phyloP scores from a whole-genome alignment of 2,797 vertebrate genomes.

The Sarcophilus harrisii region DNA sequence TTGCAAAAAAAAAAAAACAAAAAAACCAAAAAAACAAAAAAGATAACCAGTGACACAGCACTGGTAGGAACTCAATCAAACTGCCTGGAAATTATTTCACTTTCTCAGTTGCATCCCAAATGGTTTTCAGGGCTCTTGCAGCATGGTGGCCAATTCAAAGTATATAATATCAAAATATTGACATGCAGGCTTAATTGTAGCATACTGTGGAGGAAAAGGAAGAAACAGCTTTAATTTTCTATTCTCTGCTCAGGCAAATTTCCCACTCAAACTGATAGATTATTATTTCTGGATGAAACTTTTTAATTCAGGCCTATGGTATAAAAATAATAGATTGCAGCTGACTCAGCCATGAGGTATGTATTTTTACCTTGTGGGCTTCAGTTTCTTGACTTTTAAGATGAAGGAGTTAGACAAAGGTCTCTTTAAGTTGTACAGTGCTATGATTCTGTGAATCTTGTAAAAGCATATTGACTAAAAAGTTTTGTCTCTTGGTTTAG shows the following conservation, averaged over 20 bases:
- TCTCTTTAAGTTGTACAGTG: constrained; percentile 40
- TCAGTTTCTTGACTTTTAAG: constrained; percentile 28
- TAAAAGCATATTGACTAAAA: not conserved
- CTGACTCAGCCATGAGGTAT: not conserved
- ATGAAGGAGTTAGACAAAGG: constrained; percentile 3
- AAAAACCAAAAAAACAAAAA: constrained; percentile 34
- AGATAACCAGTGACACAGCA: not conserved
- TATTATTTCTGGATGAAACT: constrained; percentile 41
- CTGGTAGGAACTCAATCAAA: constrained; percentile 4
- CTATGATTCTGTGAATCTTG: not conserved
- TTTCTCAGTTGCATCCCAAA: constrained; percentile 57
- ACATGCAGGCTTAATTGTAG: not conserved
- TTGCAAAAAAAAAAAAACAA: constrained; percentile 45
- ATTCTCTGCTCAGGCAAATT: constrained; percentile 22
- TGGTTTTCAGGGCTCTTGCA: constrained; percentile 48
- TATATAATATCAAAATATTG: not conserved
- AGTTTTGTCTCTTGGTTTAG: not conserved
- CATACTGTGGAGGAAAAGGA: not conserved
- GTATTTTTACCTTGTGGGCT: not conserved
- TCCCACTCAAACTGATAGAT: constrained; percentile 35
- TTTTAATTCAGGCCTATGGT: not conserved
- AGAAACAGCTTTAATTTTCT: constrained; percentile 41
- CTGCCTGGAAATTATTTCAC: constrained; percentile 64
- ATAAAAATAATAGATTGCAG: constrained; percentile 29
- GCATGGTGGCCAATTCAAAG: constrained; percentile 11